Evolutionary conservation across 1,140 invertebrate genomes (phyloP), one percentile per base, ranked within the genome.

Genomic region (Choristoneura fumiferana): DNA sequence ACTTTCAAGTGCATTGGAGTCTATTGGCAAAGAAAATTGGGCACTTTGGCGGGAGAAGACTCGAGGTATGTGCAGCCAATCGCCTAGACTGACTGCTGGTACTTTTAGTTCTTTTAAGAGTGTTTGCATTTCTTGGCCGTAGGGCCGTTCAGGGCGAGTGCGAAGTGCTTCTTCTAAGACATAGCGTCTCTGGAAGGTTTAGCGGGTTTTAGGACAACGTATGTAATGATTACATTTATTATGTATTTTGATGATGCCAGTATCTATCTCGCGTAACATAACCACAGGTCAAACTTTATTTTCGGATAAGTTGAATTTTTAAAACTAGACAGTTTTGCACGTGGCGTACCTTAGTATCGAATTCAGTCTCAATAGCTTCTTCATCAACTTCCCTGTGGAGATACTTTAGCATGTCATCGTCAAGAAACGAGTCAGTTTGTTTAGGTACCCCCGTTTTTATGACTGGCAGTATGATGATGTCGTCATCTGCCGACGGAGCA

Each of bases 321-420:
- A n/a, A n/a, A n/a, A n/a, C n/a, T n/a, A n/a, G n/a, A n/a, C n/a
- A n/a, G n/a, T n/a, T n/a, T n/a, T n/a, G n/a, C n/a, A n/a, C n/a
- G n/a, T n/a, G n/a, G n/a, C n/a, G n/a, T n/a, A n/a, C 93, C 85
- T 93, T 93, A 9, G 83, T 63, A 65, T 93, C 91, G 76, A 94
- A 94, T 81, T 95, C 94, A 67, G 90, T 91, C 68, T 94, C 93
- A 35, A 94, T 91, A 13, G 91, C 89, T 59, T 94, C 92, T 43
- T 91, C 89, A 67, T 94, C 92, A 5, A 95, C 81, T 73, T 94
- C 92, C 60, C 94, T 81, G 35, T 92, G 91, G 9, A 95, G 75
- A 52, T 92, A 92, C 74, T 92, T 93, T 13, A 95, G 78, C 35
- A 94, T 91, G 3, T 93, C 91, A 0, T 90, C 69, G 54, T 92